Base-by-base conservation (phyloP, 2,797 vertebrate genomes). In the Chaenodraco wilsoni region DNA sequence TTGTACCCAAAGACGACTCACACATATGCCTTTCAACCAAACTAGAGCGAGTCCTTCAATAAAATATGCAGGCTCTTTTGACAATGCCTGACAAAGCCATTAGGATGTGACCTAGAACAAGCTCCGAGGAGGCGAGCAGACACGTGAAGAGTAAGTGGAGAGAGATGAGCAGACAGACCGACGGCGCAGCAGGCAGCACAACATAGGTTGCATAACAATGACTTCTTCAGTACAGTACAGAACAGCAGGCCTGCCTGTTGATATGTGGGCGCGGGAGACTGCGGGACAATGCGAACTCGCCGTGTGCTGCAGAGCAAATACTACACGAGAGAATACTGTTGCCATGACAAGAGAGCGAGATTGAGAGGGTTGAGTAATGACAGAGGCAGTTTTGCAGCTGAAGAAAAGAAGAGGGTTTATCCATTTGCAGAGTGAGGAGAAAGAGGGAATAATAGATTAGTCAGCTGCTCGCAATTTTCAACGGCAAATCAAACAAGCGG, bases 251-350 rank as follows among this genome's bases (percentile, higher is more conserved):
- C 87, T 85, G 91, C 90, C 86, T 92, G 92, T 91, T 92, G 89
- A 92, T 91, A 91, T 91, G 92, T 93, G 92, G 91, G 92, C 88
- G 92, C 72, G 88, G 88, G 91, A 89, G 89, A 91, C 87, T 90
- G 87, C 49, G 80, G 91, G 90, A 92, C 92, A 91, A 91, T 89
- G 90, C 76, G 77, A 91, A 87, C 87, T 77, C 71, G 83, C 81
- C 76, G 82, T 78, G 87, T 78, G 90, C 86, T 84, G 85, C 83
- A 70, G 78, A 89, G 89, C 79, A 86, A 93, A 89, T 88, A 91
- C 88, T 86, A 88, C 87, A 81, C 62, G 19, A 88, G 89, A 90
- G 86, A 89, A 87, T 78, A 73, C 88, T 81, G 91, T 91, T 92
- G 91, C 91, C 91, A 92, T 92, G 92, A 91, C 90, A 82, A 90